Evolutionary conservation across 92 coral and sea anemone species (phyloP), one percentile per base, ranked within the genome.

Genomic region (Phenganax marumi): DNA sequence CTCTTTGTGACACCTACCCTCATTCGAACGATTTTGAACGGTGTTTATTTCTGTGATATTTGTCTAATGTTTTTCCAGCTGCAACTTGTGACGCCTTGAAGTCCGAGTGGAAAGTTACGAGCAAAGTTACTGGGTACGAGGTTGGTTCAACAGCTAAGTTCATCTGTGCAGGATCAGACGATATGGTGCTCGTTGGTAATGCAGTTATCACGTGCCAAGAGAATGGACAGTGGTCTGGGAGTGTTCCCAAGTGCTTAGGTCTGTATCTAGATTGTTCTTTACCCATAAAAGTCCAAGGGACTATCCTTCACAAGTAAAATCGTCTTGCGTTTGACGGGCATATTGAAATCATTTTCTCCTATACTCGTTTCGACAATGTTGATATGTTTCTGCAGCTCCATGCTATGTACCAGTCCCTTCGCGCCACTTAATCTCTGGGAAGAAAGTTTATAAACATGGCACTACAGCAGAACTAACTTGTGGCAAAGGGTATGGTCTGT

Each of bases 241-340:
- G 55, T 12, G 50, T 54, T 54, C 80, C 80, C 23, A 10, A 75
- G 8, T 75, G 80, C 16, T 55, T 75, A 75, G 80, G 80, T 75
- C 23, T 52, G 80, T 75, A 60, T 24, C 55, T 46, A 6, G 24
- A 9, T 11, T 19, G 18, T 56, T 12, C 22, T 14, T 18, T 12
- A 58, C 65, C 5, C 43, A 5, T 33, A 33, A 33, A 33, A 33
- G 3, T 33, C 3, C 43, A 33, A 33, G 43, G 43, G 43, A 1
- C 43, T 33, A 33, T 5, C 43, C 43, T 33, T 33, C 43, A 33
- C 43, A 33, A n/a, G n/a, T n/a, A n/a, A n/a, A n/a, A n/a, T n/a
- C n/a, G n/a, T n/a, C n/a, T n/a, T n/a, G n/a, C n/a, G n/a, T n/a
- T n/a, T n/a, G n/a, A n/a, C n/a, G n/a, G n/a, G n/a, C n/a, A n/a